Evolutionary conservation across 2,797 vertebrate genomes (phyloP).

Genomic region (Fistularia commersonii): DNA sequence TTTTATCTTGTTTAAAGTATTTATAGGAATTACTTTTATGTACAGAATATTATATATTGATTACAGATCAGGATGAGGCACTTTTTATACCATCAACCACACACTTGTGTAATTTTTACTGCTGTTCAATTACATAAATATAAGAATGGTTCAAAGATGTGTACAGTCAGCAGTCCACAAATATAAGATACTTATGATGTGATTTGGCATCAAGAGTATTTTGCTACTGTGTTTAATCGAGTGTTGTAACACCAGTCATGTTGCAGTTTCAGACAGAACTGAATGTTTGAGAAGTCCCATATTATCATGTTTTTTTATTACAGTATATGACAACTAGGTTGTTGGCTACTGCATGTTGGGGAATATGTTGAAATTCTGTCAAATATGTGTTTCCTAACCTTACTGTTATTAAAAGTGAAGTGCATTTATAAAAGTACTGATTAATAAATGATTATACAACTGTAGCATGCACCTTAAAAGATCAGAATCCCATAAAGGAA

Average conservation of each 20-base stretch:
- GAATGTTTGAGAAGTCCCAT: constrained; percentile 23
- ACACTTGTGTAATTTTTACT: constrained; percentile 17
- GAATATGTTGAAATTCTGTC: constrained; percentile 5
- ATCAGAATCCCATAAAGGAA: background rate
- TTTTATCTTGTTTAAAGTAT: constrained; percentile 44
- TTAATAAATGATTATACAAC: too few relatives aligned
- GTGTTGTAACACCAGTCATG: background rate
- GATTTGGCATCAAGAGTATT: constrained; percentile 27
- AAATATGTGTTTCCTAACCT: too few relatives aligned
- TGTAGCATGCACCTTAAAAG: too few relatives aligned
- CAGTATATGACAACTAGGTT: constrained; percentile 12
- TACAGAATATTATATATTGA: constrained; percentile 33
- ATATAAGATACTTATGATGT: constrained; percentile 25
- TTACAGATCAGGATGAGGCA: constrained; percentile 31
- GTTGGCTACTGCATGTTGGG: constrained; percentile 6
- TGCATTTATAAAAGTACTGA: background rate
- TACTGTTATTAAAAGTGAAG: too few relatives aligned
- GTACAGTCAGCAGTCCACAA: constrained; percentile 3
- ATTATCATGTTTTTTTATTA: constrained; percentile 2
- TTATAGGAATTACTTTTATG: constrained; percentile 35
- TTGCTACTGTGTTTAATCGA: constrained; percentile 23
- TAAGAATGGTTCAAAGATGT: constrained; percentile 14
- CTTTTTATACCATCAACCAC: constrained; percentile 47
- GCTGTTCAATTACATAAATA: constrained; percentile 9
- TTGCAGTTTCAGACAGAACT: constrained; percentile 27